Conservation (phyloP, 2,797 vertebrate genomes). For the Dallia pectoralis region DNA sequence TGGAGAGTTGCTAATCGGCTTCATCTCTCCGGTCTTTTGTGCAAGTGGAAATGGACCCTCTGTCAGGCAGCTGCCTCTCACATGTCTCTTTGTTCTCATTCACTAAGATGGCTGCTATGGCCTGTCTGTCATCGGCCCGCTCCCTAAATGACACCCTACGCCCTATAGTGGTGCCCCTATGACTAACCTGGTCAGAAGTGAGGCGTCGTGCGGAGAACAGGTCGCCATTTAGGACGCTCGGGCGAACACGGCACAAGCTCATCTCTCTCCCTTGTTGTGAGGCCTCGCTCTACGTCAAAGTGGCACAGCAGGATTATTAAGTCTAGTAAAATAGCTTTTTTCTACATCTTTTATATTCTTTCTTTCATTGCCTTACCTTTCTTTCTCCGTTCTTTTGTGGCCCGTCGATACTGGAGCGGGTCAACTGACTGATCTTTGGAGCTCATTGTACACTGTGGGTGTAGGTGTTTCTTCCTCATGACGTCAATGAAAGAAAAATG, state of each 20-base stretch:
- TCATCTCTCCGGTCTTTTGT: slow-evolving; percentile 71
- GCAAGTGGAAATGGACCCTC: slow-evolving; percentile 71
- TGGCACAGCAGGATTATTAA: slow-evolving; percentile 31
- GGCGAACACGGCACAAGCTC: slow-evolving; percentile 46
- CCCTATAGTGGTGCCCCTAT: not conserved
- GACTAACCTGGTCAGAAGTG: not conserved
- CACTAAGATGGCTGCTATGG: slow-evolving; percentile 50
- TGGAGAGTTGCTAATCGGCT: slow-evolving; percentile 72
- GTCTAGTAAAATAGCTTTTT: not conserved
- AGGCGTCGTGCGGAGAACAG: not conserved
- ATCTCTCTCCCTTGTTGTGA: slow-evolving; percentile 58
- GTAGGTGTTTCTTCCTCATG: not conserved
- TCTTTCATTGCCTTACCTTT: not conserved
- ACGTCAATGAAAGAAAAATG: not conserved
- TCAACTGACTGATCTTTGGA: not conserved
- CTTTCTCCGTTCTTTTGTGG: slow-evolving; percentile 37
- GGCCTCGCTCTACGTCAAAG: slow-evolving; percentile 18
- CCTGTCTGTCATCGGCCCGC: slow-evolving; percentile 65
- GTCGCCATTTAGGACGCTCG: not conserved
- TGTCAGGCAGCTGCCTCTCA: slow-evolving; percentile 65
- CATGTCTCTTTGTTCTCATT: slow-evolving; percentile 59
- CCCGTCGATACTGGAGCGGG: slow-evolving; percentile 17
- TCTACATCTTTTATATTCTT: not conserved
- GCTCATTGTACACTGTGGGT: not conserved
- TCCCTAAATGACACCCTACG: not conserved